Evolutionary conservation across 2,797 vertebrate genomes (phyloP).

Genomic region (Petrocephalus sullivani): DNA sequence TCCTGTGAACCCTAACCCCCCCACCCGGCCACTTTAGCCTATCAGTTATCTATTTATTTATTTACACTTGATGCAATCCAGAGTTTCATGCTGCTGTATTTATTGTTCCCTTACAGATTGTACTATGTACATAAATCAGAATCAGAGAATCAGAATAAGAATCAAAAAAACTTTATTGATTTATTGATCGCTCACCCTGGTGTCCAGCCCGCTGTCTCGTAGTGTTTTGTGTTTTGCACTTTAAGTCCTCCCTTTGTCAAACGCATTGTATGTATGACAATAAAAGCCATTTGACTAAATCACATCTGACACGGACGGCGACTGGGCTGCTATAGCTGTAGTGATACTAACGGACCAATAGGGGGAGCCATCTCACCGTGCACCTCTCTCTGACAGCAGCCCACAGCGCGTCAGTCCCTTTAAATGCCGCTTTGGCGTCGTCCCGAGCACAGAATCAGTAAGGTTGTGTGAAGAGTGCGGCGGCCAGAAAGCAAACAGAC

Average conservation of each 20-base stretch:
- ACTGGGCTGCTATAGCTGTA: not conserved
- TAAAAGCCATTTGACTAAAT: not conserved
- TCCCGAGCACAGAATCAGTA: not conserved
- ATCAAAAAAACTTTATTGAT: too few relatives aligned
- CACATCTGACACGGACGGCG: not conserved
- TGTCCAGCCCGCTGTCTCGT: not conserved
- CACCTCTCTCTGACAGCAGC: not conserved
- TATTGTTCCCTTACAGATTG: not conserved
- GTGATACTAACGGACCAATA: not conserved
- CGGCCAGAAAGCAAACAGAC: not conserved
- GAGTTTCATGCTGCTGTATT: not conserved
- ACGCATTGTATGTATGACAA: not conserved
- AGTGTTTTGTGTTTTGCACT: not conserved
- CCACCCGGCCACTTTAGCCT: not conserved
- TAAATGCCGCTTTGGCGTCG: not conserved
- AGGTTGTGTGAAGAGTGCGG: too few relatives aligned
- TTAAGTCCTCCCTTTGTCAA: not conserved
- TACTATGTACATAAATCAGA: not conserved
- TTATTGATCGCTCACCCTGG: too few relatives aligned
- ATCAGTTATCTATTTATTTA: not conserved
- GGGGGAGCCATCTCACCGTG: not conserved
- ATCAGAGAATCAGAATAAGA: too few relatives aligned
- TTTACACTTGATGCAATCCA: not conserved
- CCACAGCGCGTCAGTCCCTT: not conserved
- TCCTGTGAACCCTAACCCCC: not conserved